Evolutionary conservation across 1,140 invertebrate genomes (phyloP).

Genomic region (Drosophila nikananu): DNA sequence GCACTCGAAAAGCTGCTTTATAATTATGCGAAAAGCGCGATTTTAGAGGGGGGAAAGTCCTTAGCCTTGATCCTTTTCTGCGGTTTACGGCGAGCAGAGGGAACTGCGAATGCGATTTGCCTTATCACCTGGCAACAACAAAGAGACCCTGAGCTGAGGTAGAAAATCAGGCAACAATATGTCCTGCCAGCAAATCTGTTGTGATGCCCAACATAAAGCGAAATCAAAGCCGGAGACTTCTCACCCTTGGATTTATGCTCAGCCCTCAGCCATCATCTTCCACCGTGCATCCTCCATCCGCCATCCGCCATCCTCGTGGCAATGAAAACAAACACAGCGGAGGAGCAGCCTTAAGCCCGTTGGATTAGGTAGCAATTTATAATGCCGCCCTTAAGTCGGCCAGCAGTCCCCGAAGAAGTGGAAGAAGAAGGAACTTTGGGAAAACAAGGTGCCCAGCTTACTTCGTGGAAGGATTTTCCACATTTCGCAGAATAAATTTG

Average conservation of each 20-base stretch:
- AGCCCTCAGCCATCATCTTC: not conserved
- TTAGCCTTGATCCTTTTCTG: constrained; percentile 30
- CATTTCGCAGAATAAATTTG: not conserved
- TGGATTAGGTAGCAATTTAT: constrained; percentile 51
- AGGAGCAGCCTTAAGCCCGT: constrained; percentile 12
- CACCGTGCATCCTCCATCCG: not conserved
- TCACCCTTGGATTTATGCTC: constrained; percentile 10
- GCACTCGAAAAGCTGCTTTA: constrained; percentile 45
- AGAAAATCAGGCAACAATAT: constrained; percentile 30
- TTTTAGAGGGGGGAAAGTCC: not conserved
- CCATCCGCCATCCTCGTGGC: constrained; percentile 5
- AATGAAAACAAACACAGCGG: constrained; percentile 42
- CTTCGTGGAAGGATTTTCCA: constrained; percentile 9
- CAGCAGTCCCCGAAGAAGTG: not conserved
- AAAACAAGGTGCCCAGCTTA: constrained; percentile 2
- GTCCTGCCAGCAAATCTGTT: constrained; percentile 39
- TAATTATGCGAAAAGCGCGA: constrained; percentile 46
- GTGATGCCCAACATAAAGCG: constrained; percentile 33
- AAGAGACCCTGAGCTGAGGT: not conserved
- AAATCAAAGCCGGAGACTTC: constrained; percentile 44
- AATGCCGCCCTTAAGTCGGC: constrained; percentile 44
- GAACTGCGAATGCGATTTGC: constrained; percentile 30
- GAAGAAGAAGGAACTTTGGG: not conserved
- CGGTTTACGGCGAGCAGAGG: constrained; percentile 11
- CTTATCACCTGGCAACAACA: constrained; percentile 55